Percentiles rank a stretch among this genome's conserved stretches.
These are phyloP conservation scores for Liopterus haemorrhoidalis DNA, from an alignment of 2,888 invertebrate genomes.

Conservation along the genomic window DNA sequence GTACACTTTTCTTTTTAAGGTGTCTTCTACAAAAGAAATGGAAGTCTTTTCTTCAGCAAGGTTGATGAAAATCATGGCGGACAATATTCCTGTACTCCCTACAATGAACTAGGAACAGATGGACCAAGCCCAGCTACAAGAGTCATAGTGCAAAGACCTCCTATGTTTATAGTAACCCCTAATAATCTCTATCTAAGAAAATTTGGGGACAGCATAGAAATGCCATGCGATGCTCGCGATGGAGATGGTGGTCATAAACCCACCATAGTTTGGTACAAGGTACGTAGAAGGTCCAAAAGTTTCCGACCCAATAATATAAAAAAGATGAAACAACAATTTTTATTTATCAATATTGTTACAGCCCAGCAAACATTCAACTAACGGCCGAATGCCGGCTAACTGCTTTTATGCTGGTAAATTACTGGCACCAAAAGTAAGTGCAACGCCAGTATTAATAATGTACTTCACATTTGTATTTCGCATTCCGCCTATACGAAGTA, in stretches of 20 bases:
- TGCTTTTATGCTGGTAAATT: too few relatives aligned
- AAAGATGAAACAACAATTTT: background rate
- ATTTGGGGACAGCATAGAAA: slow-evolving; percentile 69
- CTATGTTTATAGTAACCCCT: slow-evolving; percentile 73
- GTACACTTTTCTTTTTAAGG: too few relatives aligned
- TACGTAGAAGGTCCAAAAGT: slow-evolving; percentile 38
- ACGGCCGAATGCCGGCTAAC: too few relatives aligned
- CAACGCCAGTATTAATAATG: too few relatives aligned
- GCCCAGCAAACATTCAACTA: too few relatives aligned
- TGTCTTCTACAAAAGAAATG: slow-evolving; percentile 77
- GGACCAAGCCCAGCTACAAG: slow-evolving; percentile 79
- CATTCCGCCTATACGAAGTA: too few relatives aligned
- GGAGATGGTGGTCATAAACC: slow-evolving; percentile 62
- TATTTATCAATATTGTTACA: slow-evolving; percentile 3
- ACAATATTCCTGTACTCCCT: slow-evolving; percentile 85
- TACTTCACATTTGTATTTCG: too few relatives aligned
- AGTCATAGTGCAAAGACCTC: slow-evolving; percentile 79
- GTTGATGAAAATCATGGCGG: slow-evolving; percentile 83
- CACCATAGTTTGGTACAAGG: slow-evolving; percentile 63
- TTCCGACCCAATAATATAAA: background rate
- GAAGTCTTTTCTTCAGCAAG: slow-evolving; percentile 75
- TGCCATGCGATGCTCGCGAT: slow-evolving; percentile 75
- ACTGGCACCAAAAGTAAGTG: too few relatives aligned
- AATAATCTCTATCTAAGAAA: slow-evolving; percentile 78
- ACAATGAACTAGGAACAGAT: slow-evolving; percentile 79